Evolutionary conservation across 2,888 invertebrate genomes (phyloP).

Genomic region (Pollenia labialis): DNA sequence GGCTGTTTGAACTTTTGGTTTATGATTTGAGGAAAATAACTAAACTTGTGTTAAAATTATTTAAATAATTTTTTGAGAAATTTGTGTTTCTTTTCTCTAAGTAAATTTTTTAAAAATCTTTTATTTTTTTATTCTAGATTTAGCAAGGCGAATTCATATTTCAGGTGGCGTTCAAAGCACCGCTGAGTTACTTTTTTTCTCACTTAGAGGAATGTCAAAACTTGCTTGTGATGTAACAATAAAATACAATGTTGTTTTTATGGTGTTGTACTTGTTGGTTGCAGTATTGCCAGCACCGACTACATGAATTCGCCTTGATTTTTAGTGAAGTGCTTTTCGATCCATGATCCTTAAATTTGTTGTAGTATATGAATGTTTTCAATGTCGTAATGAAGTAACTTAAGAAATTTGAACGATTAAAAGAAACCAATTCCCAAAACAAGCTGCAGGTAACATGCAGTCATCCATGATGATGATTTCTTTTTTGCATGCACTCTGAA

Average conservation of each 20-base stretch:
- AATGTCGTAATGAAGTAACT: conserved; percentile 48
- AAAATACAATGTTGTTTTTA: no score
- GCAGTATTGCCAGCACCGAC: no score
- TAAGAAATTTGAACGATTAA: conserved; percentile 38
- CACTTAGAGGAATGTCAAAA: no score
- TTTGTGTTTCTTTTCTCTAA: background rate
- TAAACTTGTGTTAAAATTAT: background rate
- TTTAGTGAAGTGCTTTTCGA: background rate
- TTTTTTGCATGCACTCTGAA: conserved; percentile 39
- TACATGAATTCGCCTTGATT: background rate
- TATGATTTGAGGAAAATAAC: background rate
- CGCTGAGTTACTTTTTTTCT: no score
- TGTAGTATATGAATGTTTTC: conserved; percentile 13
- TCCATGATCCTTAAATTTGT: background rate
- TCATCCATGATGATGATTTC: conserved; percentile 40
- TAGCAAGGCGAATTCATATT: no score
- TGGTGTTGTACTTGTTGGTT: no score
- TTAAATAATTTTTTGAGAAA: background rate
- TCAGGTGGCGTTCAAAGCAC: no score
- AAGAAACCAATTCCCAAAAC: conserved; percentile 42
- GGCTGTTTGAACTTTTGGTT: background rate
- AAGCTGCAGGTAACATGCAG: conserved; percentile 61
- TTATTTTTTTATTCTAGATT: background rate
- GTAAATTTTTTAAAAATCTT: background rate
- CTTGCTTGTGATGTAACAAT: no score